Percentiles rank a stretch among this genome's conserved stretches.
Conservation (phyloP, 2,797 vertebrate species). For the Enteromius fasciolatus region DNA sequence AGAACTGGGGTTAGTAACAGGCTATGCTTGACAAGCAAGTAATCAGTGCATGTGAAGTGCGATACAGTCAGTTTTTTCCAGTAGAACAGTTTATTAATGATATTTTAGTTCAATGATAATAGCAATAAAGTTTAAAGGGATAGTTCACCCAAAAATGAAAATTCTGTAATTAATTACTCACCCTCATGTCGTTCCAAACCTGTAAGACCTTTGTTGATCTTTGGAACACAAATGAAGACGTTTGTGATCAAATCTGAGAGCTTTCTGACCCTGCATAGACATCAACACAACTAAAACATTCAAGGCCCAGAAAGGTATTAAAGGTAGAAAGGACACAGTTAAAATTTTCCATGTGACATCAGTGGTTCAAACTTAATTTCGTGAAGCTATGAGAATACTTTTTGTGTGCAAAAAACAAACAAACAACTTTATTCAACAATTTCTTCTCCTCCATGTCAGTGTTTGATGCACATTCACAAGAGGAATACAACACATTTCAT, state of each 20-base stretch:
- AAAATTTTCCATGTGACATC: neutral
- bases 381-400: neutral
- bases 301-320: neutral
- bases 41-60: neutral
- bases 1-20: slow-evolving; percentile 86
- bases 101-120: neutral
- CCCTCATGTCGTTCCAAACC: neutral
- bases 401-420: neutral
- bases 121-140: neutral
- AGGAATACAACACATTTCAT: neutral
- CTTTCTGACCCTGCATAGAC: neutral
- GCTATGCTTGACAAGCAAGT: neutral
- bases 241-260: neutral
- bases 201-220: neutral
- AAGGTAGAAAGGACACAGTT: neutral
- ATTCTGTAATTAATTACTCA: neutral
- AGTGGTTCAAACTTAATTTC: neutral
- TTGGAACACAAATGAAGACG: neutral
- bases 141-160: neutral
- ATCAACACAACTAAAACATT: neutral
- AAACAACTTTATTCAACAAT: no score
- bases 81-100: neutral
- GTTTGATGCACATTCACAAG: neutral
- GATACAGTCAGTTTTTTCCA: neutral
- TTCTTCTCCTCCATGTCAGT: neutral